Base-by-base conservation (phyloP, 2,888 invertebrate species). In the Volucella inanis region DNA sequence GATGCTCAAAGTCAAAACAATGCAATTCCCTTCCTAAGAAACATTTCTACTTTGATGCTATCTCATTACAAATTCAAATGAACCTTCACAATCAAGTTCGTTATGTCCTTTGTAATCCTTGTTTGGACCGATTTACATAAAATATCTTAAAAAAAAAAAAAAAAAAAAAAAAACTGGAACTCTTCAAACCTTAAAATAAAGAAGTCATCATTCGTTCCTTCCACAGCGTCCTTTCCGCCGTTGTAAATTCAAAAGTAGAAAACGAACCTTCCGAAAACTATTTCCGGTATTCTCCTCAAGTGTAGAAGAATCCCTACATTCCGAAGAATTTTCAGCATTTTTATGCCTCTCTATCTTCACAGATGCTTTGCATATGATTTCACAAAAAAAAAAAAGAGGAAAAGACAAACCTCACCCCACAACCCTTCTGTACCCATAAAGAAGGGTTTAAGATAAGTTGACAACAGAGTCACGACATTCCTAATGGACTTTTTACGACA, bases 401-500 rank as follows among this genome's bases (percentile, higher is more conserved):
- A 11, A 59, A 18, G 52, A 22, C 15, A 61, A 31, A 67, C 14
- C 22, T 38, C 64, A 22, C 18, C 64, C 41, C 15, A 62, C 22
- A 31, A 62, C 43, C 31, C 62, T 38, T 41, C 70, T 14, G n/a
- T n/a, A 38, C 12, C 47, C 12, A 47, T 54, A 11, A 8, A 14
- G 10, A 22, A 0, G 14, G 39, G 8, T 12, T 49, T 15, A 45
- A 11, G 22, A 49, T 39, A 15, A 41, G n/a, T 14, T 45, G 43
- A 10, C 45, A 31, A 6, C 6, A 41, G 14, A 43, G 64, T 55
- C 61, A 76, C 49, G 70, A 47, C 62, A 72, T 14, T 47, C 61
- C 59, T 84, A 84, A 84, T 84, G 80, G 64, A 84, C 52, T 70
- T 70, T 57, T 38, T 57, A 70, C 52, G 47, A 64, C 49, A 59